Evolutionary conservation across 30 jellyfish, hydroid and myxozoan species (phyloP).

Genomic region (Turritopsis dohrnii): DNA sequence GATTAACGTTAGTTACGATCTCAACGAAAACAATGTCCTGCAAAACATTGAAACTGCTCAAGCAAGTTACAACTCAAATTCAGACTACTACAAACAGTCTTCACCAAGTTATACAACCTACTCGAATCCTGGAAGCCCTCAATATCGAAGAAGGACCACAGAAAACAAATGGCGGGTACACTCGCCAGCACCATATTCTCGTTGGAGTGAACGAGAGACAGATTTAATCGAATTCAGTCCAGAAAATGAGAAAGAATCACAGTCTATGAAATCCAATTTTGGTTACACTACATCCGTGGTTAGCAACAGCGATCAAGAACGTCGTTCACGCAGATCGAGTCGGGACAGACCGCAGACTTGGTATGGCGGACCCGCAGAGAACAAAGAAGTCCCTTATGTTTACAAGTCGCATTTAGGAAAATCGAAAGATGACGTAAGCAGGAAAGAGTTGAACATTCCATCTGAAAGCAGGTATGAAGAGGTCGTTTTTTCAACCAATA

Average conservation of each 20-base stretch:
- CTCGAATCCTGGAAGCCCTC: constrained; percentile 6
- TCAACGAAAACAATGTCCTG: constrained; percentile 30
- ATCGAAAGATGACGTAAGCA: neutral
- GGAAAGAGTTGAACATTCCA: neutral
- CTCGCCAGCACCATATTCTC: neutral
- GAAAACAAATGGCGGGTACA: neutral
- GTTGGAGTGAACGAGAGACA: neutral
- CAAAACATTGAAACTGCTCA: constrained; percentile 2
- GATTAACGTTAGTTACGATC: constrained; percentile 19
- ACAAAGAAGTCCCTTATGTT: neutral
- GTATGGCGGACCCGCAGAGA: constrained; percentile 23
- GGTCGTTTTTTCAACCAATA: constrained; percentile 1
- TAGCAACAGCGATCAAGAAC: neutral
- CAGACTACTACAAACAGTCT: neutral
- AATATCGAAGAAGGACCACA: neutral
- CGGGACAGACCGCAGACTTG: constrained; percentile 33
- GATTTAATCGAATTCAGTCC: constrained; percentile 8
- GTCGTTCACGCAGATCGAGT: neutral
- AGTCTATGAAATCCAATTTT: neutral
- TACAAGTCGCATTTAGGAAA: neutral
- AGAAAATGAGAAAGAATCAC: neutral
- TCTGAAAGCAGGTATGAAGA: constrained; percentile 1
- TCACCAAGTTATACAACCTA: neutral
- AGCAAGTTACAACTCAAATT: neutral
- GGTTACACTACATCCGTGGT: neutral